Evolutionary conservation across 2,113 vertebrate species (phyloP), one percentile per base, ranked within the genome.

Genomic region (Synchiropus splendidus): DNA sequence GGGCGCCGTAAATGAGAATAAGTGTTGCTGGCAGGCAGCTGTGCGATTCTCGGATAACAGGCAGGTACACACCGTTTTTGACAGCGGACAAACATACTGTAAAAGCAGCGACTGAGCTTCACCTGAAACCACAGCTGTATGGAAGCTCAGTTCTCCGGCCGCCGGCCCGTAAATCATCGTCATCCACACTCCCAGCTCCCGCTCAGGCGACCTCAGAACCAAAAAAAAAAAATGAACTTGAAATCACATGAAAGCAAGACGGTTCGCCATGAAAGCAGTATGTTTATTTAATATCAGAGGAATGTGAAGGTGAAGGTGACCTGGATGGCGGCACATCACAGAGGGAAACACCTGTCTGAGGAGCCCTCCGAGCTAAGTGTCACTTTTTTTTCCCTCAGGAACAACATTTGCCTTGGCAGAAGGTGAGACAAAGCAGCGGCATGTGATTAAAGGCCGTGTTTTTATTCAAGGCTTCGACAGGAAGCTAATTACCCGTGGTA

Each of bases 401-500:
- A 18, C 64, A 91, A 92, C 85, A 88, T 97, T 95, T 91, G 69
- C 79, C 65, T 94, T 98, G 93, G 94, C 89, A 74, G 51, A 34
- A 55, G 87, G 87, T 90, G 74, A 92, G 88, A 91, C 86, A 87
- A 85, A 70, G 83, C 83, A 83, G 65, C 72, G 86, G 86, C 82
- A 83, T 88, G 87, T 89, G 89, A 91, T 90, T 88, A 88, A 84
- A 85, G 88, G 79, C 75, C 63, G 56, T 86, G 83, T 87, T 85
- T 84, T 86, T 83, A 79, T 87, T 89, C 85, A 90, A 89, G 77
- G 69, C 67, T 80, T 88, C 88, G 87, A 86, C 90, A 91, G 93
- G 93, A 97, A 95, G 87, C 86, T 87, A 89, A 92, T 94, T 91
- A 89, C 81, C 72, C 58, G 53, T 87, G 89, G 89, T 92, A 94